These are phyloP conservation scores for Cebidichthys violaceus DNA, from an alignment of 2,113 vertebrate genomes.

Conservation along the genomic window DNA sequence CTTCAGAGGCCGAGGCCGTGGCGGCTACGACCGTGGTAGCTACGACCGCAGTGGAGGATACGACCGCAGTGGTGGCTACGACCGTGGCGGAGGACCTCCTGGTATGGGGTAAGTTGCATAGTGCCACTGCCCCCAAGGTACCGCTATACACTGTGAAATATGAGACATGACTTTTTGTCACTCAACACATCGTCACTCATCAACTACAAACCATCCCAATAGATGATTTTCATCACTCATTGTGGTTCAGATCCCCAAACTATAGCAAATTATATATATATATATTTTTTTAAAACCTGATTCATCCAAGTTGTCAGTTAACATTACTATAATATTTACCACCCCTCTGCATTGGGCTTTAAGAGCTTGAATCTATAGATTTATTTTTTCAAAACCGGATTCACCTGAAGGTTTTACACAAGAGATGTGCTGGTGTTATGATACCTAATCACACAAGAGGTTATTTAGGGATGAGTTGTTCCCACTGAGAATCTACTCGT, in stretches of 20 bases:
- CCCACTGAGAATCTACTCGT: neutral
- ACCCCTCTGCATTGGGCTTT: constrained; percentile 9
- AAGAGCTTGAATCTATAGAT: neutral
- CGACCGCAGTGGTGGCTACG: constrained; percentile 76
- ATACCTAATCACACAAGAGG: neutral
- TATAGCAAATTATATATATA: no score
- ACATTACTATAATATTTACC: neutral
- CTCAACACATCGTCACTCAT: constrained; percentile 43
- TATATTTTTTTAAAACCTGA: constrained; percentile 1
- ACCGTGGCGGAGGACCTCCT: constrained; percentile 80
- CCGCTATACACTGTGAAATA: constrained; percentile 53
- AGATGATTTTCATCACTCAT: constrained; percentile 30
- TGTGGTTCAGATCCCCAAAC: constrained; percentile 35
- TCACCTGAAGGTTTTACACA: neutral
- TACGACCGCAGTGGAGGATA: constrained; percentile 75
- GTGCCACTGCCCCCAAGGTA: constrained; percentile 81
- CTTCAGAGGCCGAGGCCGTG: constrained; percentile 82
- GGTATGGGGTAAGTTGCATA: constrained; percentile 88
- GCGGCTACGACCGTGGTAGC: constrained; percentile 61
- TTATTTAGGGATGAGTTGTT: neutral
- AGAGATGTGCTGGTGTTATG: constrained; percentile 13
- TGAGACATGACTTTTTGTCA: constrained; percentile 39
- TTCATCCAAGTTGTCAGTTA: neutral
- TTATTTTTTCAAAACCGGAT: neutral
- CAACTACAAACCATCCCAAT: constrained; percentile 40